Percentiles rank a stretch among this genome's conserved stretches.
Evolutionary conservation across 2,888 invertebrate genomes (phyloP).

Genomic region (Gonocerus acuteangulatus): DNA sequence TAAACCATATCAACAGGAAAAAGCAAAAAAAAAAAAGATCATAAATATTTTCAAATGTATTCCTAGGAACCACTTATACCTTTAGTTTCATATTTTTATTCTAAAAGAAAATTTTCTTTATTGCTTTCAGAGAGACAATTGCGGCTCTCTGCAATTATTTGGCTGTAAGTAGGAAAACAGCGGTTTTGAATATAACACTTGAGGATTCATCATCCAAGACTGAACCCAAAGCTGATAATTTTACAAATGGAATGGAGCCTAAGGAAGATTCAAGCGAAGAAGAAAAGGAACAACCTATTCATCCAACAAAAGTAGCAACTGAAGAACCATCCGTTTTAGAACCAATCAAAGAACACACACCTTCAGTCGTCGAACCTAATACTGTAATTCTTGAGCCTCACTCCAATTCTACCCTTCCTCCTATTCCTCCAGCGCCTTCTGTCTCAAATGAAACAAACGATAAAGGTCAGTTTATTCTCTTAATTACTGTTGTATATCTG

Average conservation of each 20-base stretch:
- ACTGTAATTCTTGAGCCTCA: background rate
- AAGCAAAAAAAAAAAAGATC: too few relatives aligned
- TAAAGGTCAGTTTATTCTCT: background rate
- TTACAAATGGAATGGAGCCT: background rate
- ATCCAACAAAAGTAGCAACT: background rate
- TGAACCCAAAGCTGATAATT: background rate
- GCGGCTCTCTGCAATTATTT: constrained; percentile 71
- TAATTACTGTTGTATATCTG: too few relatives aligned
- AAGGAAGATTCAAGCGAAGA: background rate
- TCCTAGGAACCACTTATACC: too few relatives aligned
- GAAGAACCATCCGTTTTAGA: background rate
- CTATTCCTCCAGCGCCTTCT: background rate
- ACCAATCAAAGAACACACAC: background rate
- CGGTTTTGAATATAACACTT: constrained; percentile 50
- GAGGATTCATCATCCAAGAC: constrained; percentile 6
- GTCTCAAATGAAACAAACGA: background rate
- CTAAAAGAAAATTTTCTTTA: background rate
- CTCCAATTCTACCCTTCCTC: background rate
- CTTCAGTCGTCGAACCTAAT: background rate
- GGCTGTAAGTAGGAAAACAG: constrained; percentile 59
- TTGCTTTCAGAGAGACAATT: constrained; percentile 52
- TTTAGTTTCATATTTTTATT: too few relatives aligned
- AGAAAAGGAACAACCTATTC: background rate
- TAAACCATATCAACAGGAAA: too few relatives aligned
- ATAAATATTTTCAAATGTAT: too few relatives aligned